A percentile compares a stretch with the other conserved stretches of the same genome.
phyloP scores from a whole-genome alignment of 2,888 invertebrate genomes.

The Drosophila rellima region DNA sequence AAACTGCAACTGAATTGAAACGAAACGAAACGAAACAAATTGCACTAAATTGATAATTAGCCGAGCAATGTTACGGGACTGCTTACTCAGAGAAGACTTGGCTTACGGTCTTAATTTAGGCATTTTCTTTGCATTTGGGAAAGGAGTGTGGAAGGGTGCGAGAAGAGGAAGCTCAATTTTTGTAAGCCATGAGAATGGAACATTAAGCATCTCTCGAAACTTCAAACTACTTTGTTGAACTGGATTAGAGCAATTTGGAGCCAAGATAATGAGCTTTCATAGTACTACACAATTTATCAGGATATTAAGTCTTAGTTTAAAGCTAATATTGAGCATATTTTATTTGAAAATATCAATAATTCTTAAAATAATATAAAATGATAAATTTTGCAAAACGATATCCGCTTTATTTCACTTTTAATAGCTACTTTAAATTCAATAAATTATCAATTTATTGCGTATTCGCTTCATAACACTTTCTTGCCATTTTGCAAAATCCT shows the following conservation, averaged over 20 bases:
- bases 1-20: conserved; percentile 59
- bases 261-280: conserved; percentile 24
- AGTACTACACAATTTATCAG: conserved; percentile 3
- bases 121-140: background rate
- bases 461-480: conserved; percentile 11
- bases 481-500: conserved; percentile 38
- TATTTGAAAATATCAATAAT: background rate
- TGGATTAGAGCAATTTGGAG: conserved; percentile 15
- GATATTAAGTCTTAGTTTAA: background rate
- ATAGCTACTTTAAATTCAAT: conserved; percentile 53
- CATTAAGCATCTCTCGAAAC: conserved; percentile 28
- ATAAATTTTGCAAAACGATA: background rate
- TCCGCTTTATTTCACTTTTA: background rate
- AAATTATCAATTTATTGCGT: conserved; percentile 51
- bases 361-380: background rate
- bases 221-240: background rate
- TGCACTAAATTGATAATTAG: conserved; percentile 81
- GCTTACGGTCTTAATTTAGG: conserved; percentile 21
- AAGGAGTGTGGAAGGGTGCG: background rate
- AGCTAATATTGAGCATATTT: background rate
- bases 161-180: background rate
- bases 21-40: conserved; percentile 67
- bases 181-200: conserved; percentile 11
- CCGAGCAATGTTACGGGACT: conserved; percentile 26
- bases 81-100: conserved; percentile 18